Evolutionary conservation across 2,797 vertebrate genomes (phyloP).

Genomic region (Sciurus vulgaris): DNA sequence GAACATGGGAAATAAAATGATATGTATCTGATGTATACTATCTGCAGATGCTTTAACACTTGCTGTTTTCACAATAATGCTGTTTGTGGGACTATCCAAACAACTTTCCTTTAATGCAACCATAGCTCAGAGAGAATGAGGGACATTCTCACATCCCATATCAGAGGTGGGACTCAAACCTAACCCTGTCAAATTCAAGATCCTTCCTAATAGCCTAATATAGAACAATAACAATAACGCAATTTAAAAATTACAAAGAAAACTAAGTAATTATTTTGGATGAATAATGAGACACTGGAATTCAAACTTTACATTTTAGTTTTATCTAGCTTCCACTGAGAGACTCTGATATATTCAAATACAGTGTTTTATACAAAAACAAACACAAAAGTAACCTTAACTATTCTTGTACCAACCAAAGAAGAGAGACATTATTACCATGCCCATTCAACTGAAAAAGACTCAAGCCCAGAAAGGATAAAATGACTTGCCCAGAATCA

Average conservation of each 20-base stretch:
- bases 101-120: neutral
- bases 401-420: neutral
- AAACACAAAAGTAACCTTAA: neutral
- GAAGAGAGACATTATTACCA: neutral
- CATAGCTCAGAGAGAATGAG: neutral
- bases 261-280: neutral
- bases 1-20: neutral
- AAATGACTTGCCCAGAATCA: conserved; percentile 16
- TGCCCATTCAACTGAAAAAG: neutral
- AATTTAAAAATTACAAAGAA: neutral
- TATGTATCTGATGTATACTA: neutral
- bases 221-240: neutral
- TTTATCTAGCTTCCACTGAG: neutral
- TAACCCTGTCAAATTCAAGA: neutral
- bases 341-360: neutral
- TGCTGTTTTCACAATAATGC: neutral
- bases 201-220: neutral
- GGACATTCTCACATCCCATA: neutral
- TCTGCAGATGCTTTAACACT: neutral
- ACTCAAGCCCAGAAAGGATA: neutral
- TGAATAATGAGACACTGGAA: conserved; percentile 17
- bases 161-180: neutral
- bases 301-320: conserved; percentile 20
- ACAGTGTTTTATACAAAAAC: neutral
- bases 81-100: neutral